Conservation (phyloP, 1,140 invertebrate species). For the Glomeris maerens region DNA sequence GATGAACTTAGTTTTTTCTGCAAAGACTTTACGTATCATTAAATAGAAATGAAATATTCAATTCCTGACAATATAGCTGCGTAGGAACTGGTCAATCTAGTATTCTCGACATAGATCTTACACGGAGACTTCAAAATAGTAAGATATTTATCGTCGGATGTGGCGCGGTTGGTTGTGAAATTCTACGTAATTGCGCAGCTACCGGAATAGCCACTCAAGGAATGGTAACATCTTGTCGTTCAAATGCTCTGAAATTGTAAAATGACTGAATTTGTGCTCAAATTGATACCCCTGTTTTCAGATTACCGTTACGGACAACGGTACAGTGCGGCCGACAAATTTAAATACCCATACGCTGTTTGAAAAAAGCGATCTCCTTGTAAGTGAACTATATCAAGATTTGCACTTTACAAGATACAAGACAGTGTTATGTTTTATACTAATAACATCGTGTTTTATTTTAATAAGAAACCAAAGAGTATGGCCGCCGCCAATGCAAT, state of each 20-base stretch:
- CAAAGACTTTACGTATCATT: not conserved
- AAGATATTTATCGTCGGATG: constrained; percentile 19
- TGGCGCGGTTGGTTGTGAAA: constrained; percentile 19
- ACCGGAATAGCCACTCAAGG: no score
- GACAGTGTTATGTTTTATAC: not conserved
- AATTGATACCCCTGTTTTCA: no score
- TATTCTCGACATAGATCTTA: not conserved
- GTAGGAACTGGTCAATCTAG: not conserved
- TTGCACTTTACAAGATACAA: not conserved
- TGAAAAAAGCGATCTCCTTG: constrained; percentile 19
- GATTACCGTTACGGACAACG: constrained; percentile 17
- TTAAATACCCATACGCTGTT: constrained; percentile 18
- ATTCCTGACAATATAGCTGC: not conserved
- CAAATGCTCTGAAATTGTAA: no score
- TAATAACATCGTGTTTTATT: not conserved
- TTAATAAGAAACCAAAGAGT: constrained; percentile 28
- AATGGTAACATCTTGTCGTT: no score
- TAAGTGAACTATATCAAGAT: not conserved
- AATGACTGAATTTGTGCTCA: no score
- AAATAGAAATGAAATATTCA: not conserved
- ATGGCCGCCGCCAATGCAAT: constrained; percentile 28
- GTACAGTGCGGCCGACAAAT: constrained; percentile 18
- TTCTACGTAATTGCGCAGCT: constrained; percentile 18
- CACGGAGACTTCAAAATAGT: not conserved
- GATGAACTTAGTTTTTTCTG: constrained; percentile 14